Evolutionary conservation across 2,113 vertebrate species (phyloP).

Genomic region (human (Homo sapiens)): GRCh38 chr5:116258501-116259000

Average conservation of each 20-base stretch:
- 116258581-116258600: neutral
- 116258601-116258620: neutral
- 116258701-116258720: neutral
- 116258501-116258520: neutral
- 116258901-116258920: neutral
- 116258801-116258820: neutral
- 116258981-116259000: neutral
- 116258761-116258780: neutral
- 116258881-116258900: constrained; percentile 6
- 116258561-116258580: neutral
- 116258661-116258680: neutral
- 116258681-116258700: neutral
- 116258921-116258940: neutral
- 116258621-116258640: neutral
- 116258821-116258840: neutral
- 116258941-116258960: neutral
- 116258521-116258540: neutral
- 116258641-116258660: constrained; percentile 3
- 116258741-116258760: neutral
- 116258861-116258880: neutral
- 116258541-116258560: neutral
- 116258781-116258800: neutral
- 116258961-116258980: neutral
- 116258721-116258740: neutral
- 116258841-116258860: neutral